phyloP scores from a whole-genome alignment of 1,140 invertebrate species.

The Papilio glaucus region DNA sequence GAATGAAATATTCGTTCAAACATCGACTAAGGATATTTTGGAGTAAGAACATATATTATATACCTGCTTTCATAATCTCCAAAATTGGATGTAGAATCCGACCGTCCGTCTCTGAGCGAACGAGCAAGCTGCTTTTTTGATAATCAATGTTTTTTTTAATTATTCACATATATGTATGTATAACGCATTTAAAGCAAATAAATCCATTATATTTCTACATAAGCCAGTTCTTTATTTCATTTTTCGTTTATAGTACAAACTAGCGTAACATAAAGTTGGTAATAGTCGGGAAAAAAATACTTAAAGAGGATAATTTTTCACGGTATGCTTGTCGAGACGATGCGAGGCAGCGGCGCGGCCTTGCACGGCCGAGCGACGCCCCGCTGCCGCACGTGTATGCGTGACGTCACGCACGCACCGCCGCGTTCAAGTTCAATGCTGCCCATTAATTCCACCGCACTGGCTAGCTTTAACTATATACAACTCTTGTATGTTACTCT shows the following conservation, averaged over 20 bases:
- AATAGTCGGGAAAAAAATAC: not conserved
- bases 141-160: no score
- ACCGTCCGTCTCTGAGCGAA: no score
- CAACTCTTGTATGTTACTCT: no score
- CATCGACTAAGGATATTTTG: no score
- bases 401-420: constrained; percentile 73
- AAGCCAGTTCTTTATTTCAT: not conserved
- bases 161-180: no score
- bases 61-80: no score
- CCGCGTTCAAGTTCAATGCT: constrained; percentile 82
- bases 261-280: not conserved
- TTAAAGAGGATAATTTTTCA: constrained; percentile 40
- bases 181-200: no score
- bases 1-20: not conserved
- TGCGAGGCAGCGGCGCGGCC: constrained; percentile 60
- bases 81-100: no score
- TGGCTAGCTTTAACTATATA: constrained; percentile 45
- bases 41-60: no score
- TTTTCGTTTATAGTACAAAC: not conserved
- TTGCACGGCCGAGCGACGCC: constrained; percentile 53
- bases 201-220: no score
- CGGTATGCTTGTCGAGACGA: constrained; percentile 49
- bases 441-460: constrained; percentile 71
- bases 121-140: no score
- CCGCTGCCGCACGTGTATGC: constrained; percentile 54